Percentiles rank a stretch among this genome's conserved stretches.
These are phyloP conservation scores for Origma solitaria DNA, from an alignment of 2,113 vertebrate genomes.

Conservation along the genomic window DNA sequence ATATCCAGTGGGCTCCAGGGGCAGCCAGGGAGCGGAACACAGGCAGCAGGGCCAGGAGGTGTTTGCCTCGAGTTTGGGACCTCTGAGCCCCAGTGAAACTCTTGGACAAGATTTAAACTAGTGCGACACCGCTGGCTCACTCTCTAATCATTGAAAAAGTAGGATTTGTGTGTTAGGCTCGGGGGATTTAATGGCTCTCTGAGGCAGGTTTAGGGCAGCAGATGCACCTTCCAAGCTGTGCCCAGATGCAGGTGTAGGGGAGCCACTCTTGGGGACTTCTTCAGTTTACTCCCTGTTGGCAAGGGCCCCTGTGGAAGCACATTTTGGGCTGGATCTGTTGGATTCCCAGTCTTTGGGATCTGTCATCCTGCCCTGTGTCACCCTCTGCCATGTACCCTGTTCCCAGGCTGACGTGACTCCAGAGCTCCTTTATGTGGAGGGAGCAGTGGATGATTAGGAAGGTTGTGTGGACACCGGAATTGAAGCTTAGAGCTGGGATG, in stretches of 20 bases:
- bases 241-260: accelerated
- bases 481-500: slow-evolving; percentile 39
- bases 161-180: neutral
- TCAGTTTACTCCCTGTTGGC: neutral
- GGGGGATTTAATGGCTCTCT: neutral
- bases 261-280: neutral
- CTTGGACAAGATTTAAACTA: neutral
- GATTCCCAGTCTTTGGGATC: neutral
- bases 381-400: accelerated
- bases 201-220: neutral
- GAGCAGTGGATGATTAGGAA: neutral
- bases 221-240: neutral
- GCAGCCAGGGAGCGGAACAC: slow-evolving; percentile 62
- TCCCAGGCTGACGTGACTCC: neutral
- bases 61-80: slow-evolving; percentile 5
- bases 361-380: neutral
- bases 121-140: neutral
- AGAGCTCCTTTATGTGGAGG: neutral
- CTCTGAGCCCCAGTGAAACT: neutral
- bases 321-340: neutral
- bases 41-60: slow-evolving; percentile 41
- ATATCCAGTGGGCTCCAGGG: slow-evolving; percentile 73
- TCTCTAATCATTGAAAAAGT: neutral
- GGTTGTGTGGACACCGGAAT: neutral
- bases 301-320: neutral